Percentiles rank a stretch among this genome's conserved stretches.
Conservation (phyloP, 2,888 invertebrate genomes). For the Tachina grossa region DNA sequence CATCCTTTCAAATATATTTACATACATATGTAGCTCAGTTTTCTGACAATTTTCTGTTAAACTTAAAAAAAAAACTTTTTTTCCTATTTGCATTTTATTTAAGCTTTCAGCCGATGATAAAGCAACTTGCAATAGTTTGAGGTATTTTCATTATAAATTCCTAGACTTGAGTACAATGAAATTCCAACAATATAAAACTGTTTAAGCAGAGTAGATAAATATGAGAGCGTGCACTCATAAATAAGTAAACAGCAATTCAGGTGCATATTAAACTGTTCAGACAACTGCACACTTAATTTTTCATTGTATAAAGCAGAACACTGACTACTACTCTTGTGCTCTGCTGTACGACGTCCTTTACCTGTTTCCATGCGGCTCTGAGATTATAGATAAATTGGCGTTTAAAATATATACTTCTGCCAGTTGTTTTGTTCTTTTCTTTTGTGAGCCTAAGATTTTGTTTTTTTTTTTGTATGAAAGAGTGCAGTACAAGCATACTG, state of each 20-base stretch:
- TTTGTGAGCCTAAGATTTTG: background rate
- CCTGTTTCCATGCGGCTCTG: background rate
- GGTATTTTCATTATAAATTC: background rate
- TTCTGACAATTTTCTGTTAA: conserved; percentile 2
- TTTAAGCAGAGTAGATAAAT: conserved; percentile 27
- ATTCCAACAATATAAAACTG: background rate
- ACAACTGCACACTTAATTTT: background rate
- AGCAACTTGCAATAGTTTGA: background rate
- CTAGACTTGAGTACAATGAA: background rate
- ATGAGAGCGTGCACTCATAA: background rate
- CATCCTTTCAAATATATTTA: background rate
- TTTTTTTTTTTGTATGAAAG: background rate
- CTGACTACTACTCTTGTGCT: background rate
- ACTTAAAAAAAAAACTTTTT: background rate
- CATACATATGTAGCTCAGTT: conserved; percentile 13
- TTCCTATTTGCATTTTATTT: background rate
- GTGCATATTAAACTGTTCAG: conserved; percentile 31
- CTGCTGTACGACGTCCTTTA: background rate
- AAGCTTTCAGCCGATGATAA: no score
- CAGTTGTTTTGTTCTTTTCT: conserved; percentile 8
- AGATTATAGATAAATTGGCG: conserved; percentile 21
- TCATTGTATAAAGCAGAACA: conserved; percentile 12
- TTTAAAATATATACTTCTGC: conserved; percentile 31
- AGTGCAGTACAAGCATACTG: no score
- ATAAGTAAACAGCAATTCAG: conserved; percentile 33